Percentiles rank a stretch among this genome's conserved stretches.
These are phyloP conservation scores for Rhinolophus ferrumequinum DNA, from an alignment of 2,113 vertebrate species.

Conservation along the genomic window DNA sequence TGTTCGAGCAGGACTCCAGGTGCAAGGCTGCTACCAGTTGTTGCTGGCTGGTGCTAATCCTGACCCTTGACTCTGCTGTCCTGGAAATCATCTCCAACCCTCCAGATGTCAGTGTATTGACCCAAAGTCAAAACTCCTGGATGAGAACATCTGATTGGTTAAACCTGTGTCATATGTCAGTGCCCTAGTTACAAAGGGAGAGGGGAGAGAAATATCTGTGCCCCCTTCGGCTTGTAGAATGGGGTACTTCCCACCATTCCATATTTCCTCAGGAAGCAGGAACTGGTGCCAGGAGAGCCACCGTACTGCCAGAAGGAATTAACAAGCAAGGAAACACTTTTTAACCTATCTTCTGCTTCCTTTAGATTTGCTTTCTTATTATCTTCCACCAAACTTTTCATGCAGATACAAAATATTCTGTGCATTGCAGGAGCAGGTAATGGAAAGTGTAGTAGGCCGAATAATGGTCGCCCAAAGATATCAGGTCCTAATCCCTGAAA, in stretches of 20 bases:
- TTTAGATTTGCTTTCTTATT: background rate
- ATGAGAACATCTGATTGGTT: background rate
- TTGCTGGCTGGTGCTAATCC: background rate
- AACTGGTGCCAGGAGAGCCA: background rate
- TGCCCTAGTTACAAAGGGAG: background rate
- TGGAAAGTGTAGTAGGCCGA: background rate
- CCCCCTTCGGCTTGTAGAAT: background rate
- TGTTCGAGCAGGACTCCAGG: too few relatives aligned
- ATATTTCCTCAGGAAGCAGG: background rate
- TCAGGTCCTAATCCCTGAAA: background rate
- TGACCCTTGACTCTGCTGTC: background rate
- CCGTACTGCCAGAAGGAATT: background rate
- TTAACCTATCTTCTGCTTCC: background rate
- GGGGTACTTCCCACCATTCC: background rate
- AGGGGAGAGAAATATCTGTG: background rate
- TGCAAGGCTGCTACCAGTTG: background rate
- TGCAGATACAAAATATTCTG: background rate
- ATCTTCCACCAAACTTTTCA: background rate
- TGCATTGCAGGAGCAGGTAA: background rate
- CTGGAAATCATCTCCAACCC: background rate
- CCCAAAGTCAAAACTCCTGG: background rate
- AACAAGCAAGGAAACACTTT: background rate
- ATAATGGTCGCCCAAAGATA: background rate
- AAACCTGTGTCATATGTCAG: background rate
- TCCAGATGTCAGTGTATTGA: rapidly evolving